Conservation (phyloP, 2,113 vertebrate genomes). For the Arvicanthis niloticus region DNA sequence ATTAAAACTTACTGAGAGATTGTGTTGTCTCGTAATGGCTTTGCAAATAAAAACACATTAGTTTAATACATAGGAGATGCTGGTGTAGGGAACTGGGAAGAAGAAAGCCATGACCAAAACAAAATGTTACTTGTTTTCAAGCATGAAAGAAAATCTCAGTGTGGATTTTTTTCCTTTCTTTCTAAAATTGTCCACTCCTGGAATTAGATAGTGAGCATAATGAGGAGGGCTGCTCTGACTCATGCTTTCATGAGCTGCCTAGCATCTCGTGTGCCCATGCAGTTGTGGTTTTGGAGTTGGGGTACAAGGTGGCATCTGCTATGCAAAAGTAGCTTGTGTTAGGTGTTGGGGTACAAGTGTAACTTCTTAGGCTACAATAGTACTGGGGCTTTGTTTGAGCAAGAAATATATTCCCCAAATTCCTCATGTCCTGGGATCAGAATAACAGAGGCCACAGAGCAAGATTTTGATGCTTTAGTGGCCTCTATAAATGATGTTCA, state of each 20-base stretch:
- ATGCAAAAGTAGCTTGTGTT: constrained; percentile 70
- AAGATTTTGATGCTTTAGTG: not conserved
- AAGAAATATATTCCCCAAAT: constrained; percentile 55
- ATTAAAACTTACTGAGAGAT: constrained; percentile 76
- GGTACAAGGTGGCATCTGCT: constrained; percentile 67
- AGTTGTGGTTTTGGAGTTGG: constrained; percentile 43
- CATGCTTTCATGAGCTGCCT: constrained; percentile 80
- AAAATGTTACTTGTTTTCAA: constrained; percentile 9
- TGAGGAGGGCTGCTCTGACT: constrained; percentile 76
- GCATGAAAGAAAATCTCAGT: constrained; percentile 52
- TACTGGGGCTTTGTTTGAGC: constrained; percentile 60
- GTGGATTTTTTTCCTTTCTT: constrained; percentile 66
- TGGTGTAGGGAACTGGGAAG: not conserved
- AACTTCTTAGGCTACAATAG: constrained; percentile 76
- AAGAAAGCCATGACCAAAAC: not conserved
- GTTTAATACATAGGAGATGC: constrained; percentile 69
- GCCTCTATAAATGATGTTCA: not conserved
- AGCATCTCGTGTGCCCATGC: constrained; percentile 72
- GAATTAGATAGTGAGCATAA: constrained; percentile 82
- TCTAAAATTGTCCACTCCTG: constrained; percentile 76
- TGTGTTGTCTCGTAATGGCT: constrained; percentile 69
- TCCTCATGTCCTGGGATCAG: not conserved
- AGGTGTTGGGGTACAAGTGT: not conserved
- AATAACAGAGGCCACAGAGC: not conserved
- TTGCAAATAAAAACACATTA: constrained; percentile 74